These are phyloP conservation scores for Pseudoips prasinana DNA, from an alignment of 2,888 invertebrate genomes.

Conservation along the genomic window DNA sequence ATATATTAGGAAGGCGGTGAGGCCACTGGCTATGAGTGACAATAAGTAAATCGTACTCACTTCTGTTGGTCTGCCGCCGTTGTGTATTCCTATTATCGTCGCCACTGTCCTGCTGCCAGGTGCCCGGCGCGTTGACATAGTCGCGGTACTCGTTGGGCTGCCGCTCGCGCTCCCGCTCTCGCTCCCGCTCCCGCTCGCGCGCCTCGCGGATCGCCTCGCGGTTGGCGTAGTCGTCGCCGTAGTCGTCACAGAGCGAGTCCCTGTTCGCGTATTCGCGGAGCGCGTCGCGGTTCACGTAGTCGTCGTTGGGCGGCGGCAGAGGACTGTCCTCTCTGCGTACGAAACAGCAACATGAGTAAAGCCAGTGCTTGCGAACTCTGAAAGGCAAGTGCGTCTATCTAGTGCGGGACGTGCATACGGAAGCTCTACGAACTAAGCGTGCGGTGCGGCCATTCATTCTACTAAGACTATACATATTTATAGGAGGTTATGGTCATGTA, in stretches of 20 bases:
- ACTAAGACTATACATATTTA: conserved; percentile 10
- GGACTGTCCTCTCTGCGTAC: conserved; percentile 78
- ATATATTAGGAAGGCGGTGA: too few relatives aligned
- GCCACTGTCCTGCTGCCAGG: conserved; percentile 59
- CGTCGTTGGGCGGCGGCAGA: conserved; percentile 64
- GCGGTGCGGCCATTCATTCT: too few relatives aligned
- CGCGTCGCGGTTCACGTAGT: conserved; percentile 75
- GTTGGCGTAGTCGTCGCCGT: conserved; percentile 77
- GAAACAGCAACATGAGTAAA: conserved; percentile 77
- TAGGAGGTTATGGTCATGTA: too few relatives aligned
- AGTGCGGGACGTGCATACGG: conserved; percentile 52
- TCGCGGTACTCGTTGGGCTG: conserved; percentile 70
- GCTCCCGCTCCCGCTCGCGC: conserved; percentile 56
- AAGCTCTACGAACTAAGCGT: conserved; percentile 27
- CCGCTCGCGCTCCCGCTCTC: conserved; percentile 60
- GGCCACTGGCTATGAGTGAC: too few relatives aligned
- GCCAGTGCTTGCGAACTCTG: conserved; percentile 70
- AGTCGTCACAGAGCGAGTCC: conserved; percentile 74
- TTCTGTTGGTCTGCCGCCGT: conserved; percentile 60
- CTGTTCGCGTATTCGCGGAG: conserved; percentile 71
- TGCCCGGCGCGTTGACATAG: conserved; percentile 73
- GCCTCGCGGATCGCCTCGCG: conserved; percentile 77
- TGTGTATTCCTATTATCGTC: conserved; percentile 72
- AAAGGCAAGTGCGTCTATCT: conserved; percentile 58
- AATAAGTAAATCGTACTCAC: conserved; percentile 33